These are phyloP conservation scores for Phataginus tetradactyla DNA, from an alignment of 2,797 vertebrate genomes.

Conservation along the genomic window DNA sequence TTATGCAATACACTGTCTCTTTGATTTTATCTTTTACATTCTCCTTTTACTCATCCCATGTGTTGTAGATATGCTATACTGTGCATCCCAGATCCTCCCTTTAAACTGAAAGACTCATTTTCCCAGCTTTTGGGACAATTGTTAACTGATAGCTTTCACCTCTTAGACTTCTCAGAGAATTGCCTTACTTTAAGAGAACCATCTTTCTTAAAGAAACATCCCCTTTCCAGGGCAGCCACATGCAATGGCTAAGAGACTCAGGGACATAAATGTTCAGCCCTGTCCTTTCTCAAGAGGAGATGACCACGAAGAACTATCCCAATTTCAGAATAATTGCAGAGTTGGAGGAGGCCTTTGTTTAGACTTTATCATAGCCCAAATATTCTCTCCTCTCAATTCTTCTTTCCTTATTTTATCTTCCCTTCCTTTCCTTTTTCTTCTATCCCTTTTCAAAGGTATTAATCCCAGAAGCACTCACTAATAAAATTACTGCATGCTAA, in stretches of 20 bases:
- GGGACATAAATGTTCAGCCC: not conserved
- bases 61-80: not conserved
- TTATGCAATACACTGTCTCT: not conserved
- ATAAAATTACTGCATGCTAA: not conserved
- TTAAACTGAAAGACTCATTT: not conserved
- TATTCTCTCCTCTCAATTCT: not conserved
- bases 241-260: not conserved
- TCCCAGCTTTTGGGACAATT: not conserved
- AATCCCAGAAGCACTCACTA: not conserved
- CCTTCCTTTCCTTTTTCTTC: not conserved
- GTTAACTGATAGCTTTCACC: not conserved
- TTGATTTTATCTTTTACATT: not conserved
- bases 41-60: not conserved
- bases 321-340: not conserved
- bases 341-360: not conserved
- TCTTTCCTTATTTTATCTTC: not conserved
- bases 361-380: not conserved
- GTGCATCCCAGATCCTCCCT: not conserved
- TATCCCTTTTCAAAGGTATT: not conserved
- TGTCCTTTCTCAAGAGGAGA: not conserved
- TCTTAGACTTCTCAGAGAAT: not conserved
- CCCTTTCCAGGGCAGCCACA: not conserved
- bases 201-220: not conserved
- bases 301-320: not conserved
- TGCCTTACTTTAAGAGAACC: not conserved